Base-by-base conservation (phyloP, 2,888 invertebrate genomes). In the Orthosia cruda region DNA sequence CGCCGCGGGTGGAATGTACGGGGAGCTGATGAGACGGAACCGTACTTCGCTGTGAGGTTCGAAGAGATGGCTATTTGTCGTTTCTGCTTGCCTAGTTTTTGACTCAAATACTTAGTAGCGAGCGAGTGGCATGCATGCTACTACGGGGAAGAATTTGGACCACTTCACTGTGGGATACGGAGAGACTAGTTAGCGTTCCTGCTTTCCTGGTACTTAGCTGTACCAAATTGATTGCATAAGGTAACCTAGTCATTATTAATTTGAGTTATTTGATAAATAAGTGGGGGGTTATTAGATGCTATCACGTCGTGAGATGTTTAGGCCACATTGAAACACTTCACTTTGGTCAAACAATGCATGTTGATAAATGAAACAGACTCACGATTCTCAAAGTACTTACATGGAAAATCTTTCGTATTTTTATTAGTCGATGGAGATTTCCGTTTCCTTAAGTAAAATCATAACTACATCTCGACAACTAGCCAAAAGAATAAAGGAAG, bases 1-100 rank as follows among this genome's bases (percentile, higher is more conserved):
- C 88, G 18, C 58, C 45, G 65, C 70, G 55, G 50, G 57, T 62
- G 55, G 54, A 55, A 82, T 76, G 73, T 80, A 89, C 79, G 76
- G 75, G 2, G 4, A 4, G 4, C 11, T 59, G 13, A 61, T 12
- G 13, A 18, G 47, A 11, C 79, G 32, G 62, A 3, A n/a, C 47
- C 64, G 79, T 32, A 9, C n/a, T 16, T 20, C 0, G n/a, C 47
- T 49, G 18, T 20, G 49, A 65, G 57, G 1, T 16, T 18, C 13
- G 23, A 2, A n/a, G 49, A 73, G 50, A 15, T 40, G 9, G 9
- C 40, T 40, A 9, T 40, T 40, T 40, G 40, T 9, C 9, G 40
- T 40, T 40, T 40, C 40, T 40, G 9, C 40, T 40, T 40, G 7
- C 40, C 40, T 9, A 40, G 9, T 9, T 4, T 4, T 40, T 40